Percentiles rank a stretch among this genome's conserved stretches.
Evolutionary conservation across 2,797 vertebrate species (phyloP).

Genomic region (Tapirus indicus): DNA sequence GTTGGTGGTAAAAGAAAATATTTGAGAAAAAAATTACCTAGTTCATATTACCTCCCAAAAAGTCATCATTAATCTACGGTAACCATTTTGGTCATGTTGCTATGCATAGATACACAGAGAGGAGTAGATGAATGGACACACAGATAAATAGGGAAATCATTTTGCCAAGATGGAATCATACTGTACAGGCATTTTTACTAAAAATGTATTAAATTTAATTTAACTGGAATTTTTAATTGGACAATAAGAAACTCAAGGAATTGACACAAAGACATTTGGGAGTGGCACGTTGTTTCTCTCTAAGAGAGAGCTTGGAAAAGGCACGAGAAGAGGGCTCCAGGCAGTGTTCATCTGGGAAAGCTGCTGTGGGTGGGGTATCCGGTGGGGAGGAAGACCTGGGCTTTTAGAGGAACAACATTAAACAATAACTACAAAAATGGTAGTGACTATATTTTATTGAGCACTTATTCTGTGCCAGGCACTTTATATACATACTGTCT

Average conservation of each 20-base stretch:
- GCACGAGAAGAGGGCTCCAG: background rate
- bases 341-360: background rate
- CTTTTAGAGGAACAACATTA: background rate
- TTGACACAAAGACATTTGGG: background rate
- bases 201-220: slow-evolving; percentile 26
- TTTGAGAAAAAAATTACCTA: background rate
- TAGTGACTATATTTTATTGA: background rate
- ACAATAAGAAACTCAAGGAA: slow-evolving; percentile 22
- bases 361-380: background rate
- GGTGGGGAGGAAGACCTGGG: background rate
- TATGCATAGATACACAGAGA: background rate
- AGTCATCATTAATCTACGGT: background rate
- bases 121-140: background rate
- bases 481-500: background rate
- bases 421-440: background rate
- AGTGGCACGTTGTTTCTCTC: background rate
- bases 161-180: background rate
- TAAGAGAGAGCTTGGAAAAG: background rate
- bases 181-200: background rate
- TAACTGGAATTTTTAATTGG: slow-evolving; percentile 10
- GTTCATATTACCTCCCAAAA: background rate
- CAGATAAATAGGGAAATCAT: background rate
- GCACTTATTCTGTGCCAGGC: background rate
- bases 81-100: background rate
- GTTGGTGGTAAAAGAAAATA: background rate